These are phyloP conservation scores for Hipposideros larvatus DNA, from an alignment of 2,797 vertebrate genomes.

Conservation along the genomic window DNA sequence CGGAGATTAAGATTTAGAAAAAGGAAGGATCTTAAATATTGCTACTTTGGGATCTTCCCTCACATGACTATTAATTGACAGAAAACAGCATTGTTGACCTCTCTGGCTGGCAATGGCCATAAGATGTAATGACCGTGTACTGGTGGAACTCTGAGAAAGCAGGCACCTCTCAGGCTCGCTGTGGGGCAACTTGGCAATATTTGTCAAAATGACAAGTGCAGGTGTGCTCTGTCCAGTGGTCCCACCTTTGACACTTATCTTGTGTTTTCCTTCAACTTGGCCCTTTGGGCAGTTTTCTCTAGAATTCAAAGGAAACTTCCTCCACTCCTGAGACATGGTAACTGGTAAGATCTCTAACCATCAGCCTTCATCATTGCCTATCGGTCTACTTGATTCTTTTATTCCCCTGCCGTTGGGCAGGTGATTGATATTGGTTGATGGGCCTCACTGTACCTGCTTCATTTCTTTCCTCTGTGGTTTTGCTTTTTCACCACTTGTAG, in stretches of 20 bases:
- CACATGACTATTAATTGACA: neutral
- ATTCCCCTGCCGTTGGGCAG: neutral
- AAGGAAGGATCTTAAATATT: neutral
- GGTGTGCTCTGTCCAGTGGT: neutral
- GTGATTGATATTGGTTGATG: neutral
- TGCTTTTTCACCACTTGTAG: neutral
- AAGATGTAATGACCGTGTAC: neutral
- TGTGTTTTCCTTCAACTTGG: neutral
- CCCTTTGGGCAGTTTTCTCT: neutral
- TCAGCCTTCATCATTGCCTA: neutral
- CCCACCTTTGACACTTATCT: neutral
- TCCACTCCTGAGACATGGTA: neutral
- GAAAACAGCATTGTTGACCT: neutral
- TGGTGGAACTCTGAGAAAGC: neutral
- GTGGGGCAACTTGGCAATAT: too few species aligned
- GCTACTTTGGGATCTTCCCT: neutral
- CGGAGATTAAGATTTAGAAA: neutral
- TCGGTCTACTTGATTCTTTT: neutral
- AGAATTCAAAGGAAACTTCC: neutral
- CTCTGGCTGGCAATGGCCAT: neutral
- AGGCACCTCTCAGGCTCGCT: neutral
- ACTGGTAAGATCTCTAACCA: neutral
- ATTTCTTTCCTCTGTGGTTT: conserved; percentile 1
- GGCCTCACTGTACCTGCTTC: neutral
- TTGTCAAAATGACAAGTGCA: neutral